Evolutionary conservation across 2,113 vertebrate species (phyloP).

Genomic region (Sterrhoptilus dennistouni): DNA sequence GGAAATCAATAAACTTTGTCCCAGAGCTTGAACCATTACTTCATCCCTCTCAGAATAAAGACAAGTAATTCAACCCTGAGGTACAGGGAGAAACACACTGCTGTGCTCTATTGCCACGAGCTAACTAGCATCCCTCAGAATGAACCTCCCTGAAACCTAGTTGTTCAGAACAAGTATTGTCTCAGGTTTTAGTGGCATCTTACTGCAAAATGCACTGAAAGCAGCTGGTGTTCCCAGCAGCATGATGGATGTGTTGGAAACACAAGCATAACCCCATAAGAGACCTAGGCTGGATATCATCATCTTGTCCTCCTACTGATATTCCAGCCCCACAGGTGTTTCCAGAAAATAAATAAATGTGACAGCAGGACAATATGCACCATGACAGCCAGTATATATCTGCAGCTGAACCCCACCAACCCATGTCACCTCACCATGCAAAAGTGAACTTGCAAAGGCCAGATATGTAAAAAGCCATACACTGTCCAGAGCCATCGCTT

Average conservation of each 20-base stretch:
- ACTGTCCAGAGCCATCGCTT: accelerated
- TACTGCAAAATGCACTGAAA: background rate
- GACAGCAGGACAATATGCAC: background rate
- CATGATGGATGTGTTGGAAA: background rate
- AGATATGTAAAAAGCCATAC: accelerated
- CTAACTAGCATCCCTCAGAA: background rate
- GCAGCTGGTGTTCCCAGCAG: background rate
- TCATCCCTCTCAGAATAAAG: background rate
- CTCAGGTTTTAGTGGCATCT: background rate
- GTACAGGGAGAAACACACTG: background rate
- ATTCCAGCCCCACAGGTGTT: background rate
- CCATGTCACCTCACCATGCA: background rate
- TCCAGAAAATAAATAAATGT: background rate
- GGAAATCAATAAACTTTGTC: background rate
- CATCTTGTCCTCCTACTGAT: background rate
- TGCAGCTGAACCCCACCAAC: background rate
- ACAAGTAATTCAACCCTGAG: background rate
- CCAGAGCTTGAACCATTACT: background rate
- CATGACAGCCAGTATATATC: accelerated
- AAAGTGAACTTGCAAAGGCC: background rate
- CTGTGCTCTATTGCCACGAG: accelerated
- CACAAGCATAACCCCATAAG: background rate
- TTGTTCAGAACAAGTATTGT: background rate
- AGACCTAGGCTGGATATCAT: background rate
- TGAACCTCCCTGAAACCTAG: background rate